Evolutionary conservation across 2,113 vertebrate genomes (phyloP), one percentile per base, ranked within the genome.

Genomic region (Thomomys bottae): DNA sequence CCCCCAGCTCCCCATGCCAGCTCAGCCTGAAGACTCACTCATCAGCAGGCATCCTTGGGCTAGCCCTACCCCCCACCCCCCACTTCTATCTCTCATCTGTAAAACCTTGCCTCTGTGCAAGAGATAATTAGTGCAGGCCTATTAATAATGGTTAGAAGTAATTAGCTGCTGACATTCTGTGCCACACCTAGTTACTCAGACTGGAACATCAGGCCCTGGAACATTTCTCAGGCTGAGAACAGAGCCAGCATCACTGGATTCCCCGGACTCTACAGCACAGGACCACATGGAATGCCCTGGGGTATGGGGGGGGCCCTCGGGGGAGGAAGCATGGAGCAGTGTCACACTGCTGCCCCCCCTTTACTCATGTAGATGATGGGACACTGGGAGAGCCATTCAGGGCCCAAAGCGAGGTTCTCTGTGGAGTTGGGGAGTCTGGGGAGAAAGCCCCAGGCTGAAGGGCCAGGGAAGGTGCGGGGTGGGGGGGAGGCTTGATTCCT

Each of bases 121-220:
- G 76, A 84, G 78, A 61, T 91, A 89, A 93, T 95, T 94, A 87
- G 92, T 34, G 54, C 42, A 68, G 81, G 30, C 84, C 76, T 86
- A 93, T 94, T 95, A 90, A 88, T 93, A 95, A 95, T 95, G 83
- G 79, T 90, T 94, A 82, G 34, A 42, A 68, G 87, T 80, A 95
- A 96, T 96, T 94, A 94, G 94, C 76, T 40, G 38, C 75, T 85
- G 79, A 85, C 90, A 93, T 63, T 38, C 20, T 6, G 88, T 30
- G 73, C 90, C 93, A 88, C 90, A 87, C 94, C 93, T 93, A 77
- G 88, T 95, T 94, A 87, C 90, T 96, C 92, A 92, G 88, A 71
- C 75, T 63, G 68, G 86, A 87, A 70, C 24, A 88, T 90, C 94
- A 81, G 92, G 86, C 34, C 84, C 42, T 30, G 20, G 78, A 87